Evolutionary conservation across 2,113 vertebrate species (phyloP), one percentile per base, ranked within the genome.

Genomic region (Triplophysa dalaica): DNA sequence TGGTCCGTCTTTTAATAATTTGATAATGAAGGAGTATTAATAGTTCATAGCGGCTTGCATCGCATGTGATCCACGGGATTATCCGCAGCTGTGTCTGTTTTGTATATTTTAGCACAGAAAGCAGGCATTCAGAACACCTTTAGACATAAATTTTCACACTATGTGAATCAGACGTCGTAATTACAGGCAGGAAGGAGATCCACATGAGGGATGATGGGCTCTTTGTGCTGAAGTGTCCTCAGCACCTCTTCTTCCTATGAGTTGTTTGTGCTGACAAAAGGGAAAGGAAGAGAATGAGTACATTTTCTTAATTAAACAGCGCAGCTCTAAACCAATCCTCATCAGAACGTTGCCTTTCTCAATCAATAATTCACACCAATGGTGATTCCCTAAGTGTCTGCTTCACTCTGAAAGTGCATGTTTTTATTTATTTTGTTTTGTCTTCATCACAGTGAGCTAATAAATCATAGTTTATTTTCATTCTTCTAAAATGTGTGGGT

Each of bases 121-220:
- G 70, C 62, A 22, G 82, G 80, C 89, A 90, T 87, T 87, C 87
- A 86, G 75, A 87, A 92, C 91, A 91, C 89, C 88, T 90, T 83
- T 78, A 81, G 75, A 89, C 91, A 89, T 91, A 91, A 89, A 91
- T 91, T 90, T 88, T 89, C 83, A 87, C 87, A 86, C 86, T 80
- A 77, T 88, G 87, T 84, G 85, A 81, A 86, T 80, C 80, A 80
- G 73, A 77, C 54, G 78, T 77, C 74, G 61, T 74, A 80, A 87
- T 82, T 83, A 80, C 84, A 33, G 24, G 16, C 21, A 45, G 77
- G 26, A 70, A 13, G 21, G 73, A 11, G 43, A 61, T 56, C 62
- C 14, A 41, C 62, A 21, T 66, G 61, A 65, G 69, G 43, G 22
- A 70, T 58, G 58, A 48, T 21, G 60, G 26, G 24, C 48, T 7